Evolutionary conservation across 2,888 invertebrate species (phyloP), one percentile per base, ranked within the genome.

Genomic region (Tinea semifulvella): DNA sequence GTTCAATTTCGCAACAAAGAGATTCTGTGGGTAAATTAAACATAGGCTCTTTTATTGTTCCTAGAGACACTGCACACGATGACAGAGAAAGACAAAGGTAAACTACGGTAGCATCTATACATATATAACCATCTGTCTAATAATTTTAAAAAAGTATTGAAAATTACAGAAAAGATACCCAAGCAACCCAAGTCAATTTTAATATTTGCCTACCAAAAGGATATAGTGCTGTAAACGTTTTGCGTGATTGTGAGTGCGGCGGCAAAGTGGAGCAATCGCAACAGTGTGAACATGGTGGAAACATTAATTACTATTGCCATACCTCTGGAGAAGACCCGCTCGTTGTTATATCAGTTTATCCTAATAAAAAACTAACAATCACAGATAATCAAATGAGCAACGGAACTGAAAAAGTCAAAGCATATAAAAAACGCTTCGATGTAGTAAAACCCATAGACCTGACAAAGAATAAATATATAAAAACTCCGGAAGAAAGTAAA

Each of bases 341-440:
- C 14, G 69, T 79, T 2, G 58, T 77, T 10, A 77, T 79, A 65
- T 75, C 79, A 2, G 75, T 79, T 2, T 77, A 70, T 52, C 70
- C 72, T 10, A 67, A 65, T 46, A 54, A 56, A 47, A 48, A 53
- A n/a, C 46, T 47, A 16, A 56, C 58, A 6, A 49, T 46, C 18
- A 44, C 44, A 11, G 10, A 38, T 18, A 38, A 38, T 19, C 16
- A 16, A 38, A 17, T 40, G n/a, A 40, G 3, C 11, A 40, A 13
- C 7, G 40, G 13, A 2, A 3, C 2, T 17, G 2, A 17, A 26
- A 13, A 18, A 5, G 18, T 18, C 36, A 36, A 36, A 11, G 31
- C 5, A 31, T 4, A 31, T 8, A 31, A 5, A 31, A 11, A n/a
- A 3, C 17, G 18, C 6, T n/a, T n/a, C n/a, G n/a, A n/a, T n/a